A percentile compares a stretch with the other conserved stretches of the same genome.
phyloP scores from a whole-genome alignment of 2,113 vertebrate genomes.

The Alligator sinensis region DNA sequence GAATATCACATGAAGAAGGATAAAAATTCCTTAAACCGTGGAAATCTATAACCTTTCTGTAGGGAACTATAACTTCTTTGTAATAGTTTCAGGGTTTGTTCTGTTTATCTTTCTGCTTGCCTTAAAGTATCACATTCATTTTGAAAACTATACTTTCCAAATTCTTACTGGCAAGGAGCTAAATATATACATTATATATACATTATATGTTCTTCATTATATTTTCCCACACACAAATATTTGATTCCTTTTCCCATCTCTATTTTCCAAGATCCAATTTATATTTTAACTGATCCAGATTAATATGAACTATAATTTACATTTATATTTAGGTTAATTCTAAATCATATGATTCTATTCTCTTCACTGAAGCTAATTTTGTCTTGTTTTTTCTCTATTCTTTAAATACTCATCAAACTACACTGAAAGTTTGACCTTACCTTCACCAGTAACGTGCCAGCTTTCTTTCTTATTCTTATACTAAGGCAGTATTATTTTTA shows the following conservation, averaged over 20 bases:
- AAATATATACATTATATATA: background rate
- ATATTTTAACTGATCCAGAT: background rate
- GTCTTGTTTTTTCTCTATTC: background rate
- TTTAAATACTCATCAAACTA: background rate
- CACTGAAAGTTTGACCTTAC: background rate
- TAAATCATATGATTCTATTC: background rate
- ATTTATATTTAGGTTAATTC: background rate
- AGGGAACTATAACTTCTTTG: constrained; percentile 1
- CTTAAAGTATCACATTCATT: constrained; percentile 31
- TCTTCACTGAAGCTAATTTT: constrained; percentile 9
- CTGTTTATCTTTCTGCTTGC: background rate
- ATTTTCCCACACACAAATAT: constrained; percentile 2
- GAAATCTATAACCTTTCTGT: constrained; percentile 44
- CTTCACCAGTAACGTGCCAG: background rate
- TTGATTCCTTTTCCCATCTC: background rate
- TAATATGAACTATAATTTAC: background rate
- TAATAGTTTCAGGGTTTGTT: background rate
- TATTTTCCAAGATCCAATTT: background rate
- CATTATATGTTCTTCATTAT: background rate
- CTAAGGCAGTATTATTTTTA: background rate
- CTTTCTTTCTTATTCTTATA: background rate
- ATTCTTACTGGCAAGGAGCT: constrained; percentile 1
- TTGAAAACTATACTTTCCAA: constrained; percentile 39
- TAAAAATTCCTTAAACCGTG: constrained; percentile 27
- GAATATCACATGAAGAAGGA: constrained; percentile 7